These are phyloP conservation scores for Polymixis lichenea DNA, from an alignment of 2,888 invertebrate species.

Conservation along the genomic window DNA sequence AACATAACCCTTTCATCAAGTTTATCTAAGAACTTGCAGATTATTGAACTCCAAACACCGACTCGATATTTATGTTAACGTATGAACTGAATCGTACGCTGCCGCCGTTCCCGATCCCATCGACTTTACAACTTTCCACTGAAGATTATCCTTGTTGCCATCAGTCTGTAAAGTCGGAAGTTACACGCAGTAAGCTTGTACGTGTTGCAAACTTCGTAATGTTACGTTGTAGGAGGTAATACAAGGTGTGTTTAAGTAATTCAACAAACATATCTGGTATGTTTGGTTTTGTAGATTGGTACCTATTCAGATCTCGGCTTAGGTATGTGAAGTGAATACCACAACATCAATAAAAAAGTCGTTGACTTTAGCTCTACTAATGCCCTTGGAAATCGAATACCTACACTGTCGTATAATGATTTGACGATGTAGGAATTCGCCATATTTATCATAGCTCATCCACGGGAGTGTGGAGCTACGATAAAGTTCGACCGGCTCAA, in stretches of 20 bases:
- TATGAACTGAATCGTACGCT: slow-evolving; percentile 50
- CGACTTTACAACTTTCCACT: slow-evolving; percentile 61
- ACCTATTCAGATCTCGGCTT: not conserved
- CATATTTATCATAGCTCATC: not conserved
- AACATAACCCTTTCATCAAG: slow-evolving; percentile 17
- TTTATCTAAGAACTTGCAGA: slow-evolving; percentile 25
- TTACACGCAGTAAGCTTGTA: slow-evolving; percentile 42
- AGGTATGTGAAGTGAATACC: not conserved
- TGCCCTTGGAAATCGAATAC: not conserved
- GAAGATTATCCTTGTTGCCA: slow-evolving; percentile 56
- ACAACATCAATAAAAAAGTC: not conserved
- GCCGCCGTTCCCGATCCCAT: slow-evolving; percentile 40
- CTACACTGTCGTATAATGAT: not conserved
- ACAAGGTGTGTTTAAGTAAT: slow-evolving; percentile 26
- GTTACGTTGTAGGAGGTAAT: slow-evolving; percentile 2
- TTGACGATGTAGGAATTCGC: not conserved
- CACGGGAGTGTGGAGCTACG: not conserved
- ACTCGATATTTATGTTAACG: slow-evolving; percentile 49
- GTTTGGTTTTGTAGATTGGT: not conserved
- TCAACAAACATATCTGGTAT: not conserved
- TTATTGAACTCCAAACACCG: slow-evolving; percentile 38
- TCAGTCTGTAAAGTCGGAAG: slow-evolving; percentile 43
- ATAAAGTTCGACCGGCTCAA: slow-evolving; percentile 15
- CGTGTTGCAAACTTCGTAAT: slow-evolving; percentile 34
- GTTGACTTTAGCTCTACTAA: not conserved